Evolutionary conservation across 92 coral and sea anemone species (phyloP), one percentile per base, ranked within the genome.

Genomic region (Bergia puertoricense): DNA sequence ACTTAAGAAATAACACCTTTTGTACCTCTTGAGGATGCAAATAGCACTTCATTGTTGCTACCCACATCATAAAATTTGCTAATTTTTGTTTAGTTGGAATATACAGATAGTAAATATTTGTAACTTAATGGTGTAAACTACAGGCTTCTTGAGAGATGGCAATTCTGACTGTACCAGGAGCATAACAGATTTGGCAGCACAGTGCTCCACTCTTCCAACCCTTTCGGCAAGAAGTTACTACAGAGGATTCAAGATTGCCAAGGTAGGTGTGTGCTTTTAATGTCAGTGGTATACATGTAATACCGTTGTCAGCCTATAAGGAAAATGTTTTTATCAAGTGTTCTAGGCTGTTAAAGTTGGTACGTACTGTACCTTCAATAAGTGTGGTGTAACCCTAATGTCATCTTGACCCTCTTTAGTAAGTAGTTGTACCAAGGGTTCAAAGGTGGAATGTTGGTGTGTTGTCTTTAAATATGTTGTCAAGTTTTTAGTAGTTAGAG

Each of bases 191-290:
- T 90, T 96, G 74, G 80, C 93, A 6, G 39, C 94, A 40, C 92
- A 91, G 74, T 96, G 99, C 91, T 51, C 86, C 42, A 89, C 86
- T 14, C 73, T 91, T 69, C 90, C 96, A 2, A 81, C 86, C 40
- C 88, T 96, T 38, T 91, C 93, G 42, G 98, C 99, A 38, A 89
- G 77, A 30, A 96, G 98, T 83, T 95, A 92, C 82, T 96, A 91
- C 76, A 38, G 74, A 68, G 96, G 95, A 2, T 96, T 96, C 88
- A 85, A 92, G 81, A 95, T 96, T 46, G 95, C 90, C 14, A 92
- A 77, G 95, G 98, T 94, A 41, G 80, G 77, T 72, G 67, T 44
- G 22, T 2, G 2, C 5, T 14, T 45, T 22, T 8, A 8, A 73
- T 73, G n/a, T 73, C 16, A 73, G 43, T 62, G n/a, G 8, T 62